Base-by-base conservation (phyloP, 53 echinoderm and acorn worm species). In the Paelopatides confundens region DNA sequence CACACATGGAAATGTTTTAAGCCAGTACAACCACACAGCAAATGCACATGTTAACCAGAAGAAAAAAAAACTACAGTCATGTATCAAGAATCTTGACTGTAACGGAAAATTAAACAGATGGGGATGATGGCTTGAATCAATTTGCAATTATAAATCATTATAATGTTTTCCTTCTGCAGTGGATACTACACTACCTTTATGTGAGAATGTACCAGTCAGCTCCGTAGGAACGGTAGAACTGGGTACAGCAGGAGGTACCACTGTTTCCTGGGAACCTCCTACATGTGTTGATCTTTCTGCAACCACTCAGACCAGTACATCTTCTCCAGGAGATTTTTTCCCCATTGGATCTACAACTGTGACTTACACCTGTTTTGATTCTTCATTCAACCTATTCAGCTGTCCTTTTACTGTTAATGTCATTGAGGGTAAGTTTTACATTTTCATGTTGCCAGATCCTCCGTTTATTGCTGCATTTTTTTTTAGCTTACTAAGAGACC, bases 331-430 rank as follows among this genome's bases (percentile, higher is more conserved):
- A 51, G 50, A 13, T 8, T 29, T 48, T 0, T 79, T 79, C 79
- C 3, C 28, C 17, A 51, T 79, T 34, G 79, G 79, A 32, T 13
- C 17, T 14, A 79, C 79, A 26, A 52, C 52, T 26, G 79, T 79
- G 14, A 94, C 89, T 4, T 91, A 89, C 66, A 91, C 91, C 17
- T 94, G 90, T 65, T 76, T 65, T 1, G 94, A 94, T 52, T 66
- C 69, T n/a, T 76, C 83, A 18, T 83, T 87, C 6, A 94, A 94
- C 36, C 65, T 58, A 3, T 89, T 39, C 31, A 83, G 26, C 65
- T 94, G 94, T 39, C 27, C 63, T 11, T 96, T 96, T 24, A 69
- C 51, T 28, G 90, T 96, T 64, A 90, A 52, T 78, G 96, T 96
- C 12, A 49, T 81, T 40, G 82, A 67, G 33, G 86, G 95, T 95